Conservation (phyloP, 2,888 invertebrate genomes). For the Eugnorisma glareosa region DNA sequence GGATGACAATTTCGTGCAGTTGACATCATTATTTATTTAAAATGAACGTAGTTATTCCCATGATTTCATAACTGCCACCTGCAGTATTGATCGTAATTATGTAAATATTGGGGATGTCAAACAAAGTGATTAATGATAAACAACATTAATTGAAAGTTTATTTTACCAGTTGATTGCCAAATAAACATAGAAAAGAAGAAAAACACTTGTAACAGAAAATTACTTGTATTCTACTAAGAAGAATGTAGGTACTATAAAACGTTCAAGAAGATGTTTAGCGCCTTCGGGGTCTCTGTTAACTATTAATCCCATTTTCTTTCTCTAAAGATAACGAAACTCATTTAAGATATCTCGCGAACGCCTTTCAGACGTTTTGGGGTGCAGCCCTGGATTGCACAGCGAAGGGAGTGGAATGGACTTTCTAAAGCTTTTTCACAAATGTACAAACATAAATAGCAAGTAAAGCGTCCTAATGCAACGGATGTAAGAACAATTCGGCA, state of each 20-base stretch:
- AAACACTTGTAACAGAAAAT: not conserved
- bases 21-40: conserved; percentile 30
- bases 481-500: conserved; percentile 9
- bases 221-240: not conserved
- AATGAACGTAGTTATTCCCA: conserved; percentile 17
- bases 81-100: conserved; percentile 32
- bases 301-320: conserved; percentile 90
- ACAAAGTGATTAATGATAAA: conserved; percentile 14
- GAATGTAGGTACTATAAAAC: conserved; percentile 59
- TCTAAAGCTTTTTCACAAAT: conserved; percentile 7
- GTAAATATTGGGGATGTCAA: conserved; percentile 35
- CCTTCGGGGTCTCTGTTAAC: conserved; percentile 85
- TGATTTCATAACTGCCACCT: conserved; percentile 42
- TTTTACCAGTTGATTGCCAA: conserved; percentile 6
- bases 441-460: conserved; percentile 6
- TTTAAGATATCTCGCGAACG: conserved; percentile 89
- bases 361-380: conserved; percentile 88
- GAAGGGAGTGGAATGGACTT: conserved; percentile 68
- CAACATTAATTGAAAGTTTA: conserved; percentile 18
- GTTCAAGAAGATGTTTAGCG: conserved; percentile 79
- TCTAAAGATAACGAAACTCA: conserved; percentile 89
- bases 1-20: conserved; percentile 24
- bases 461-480: conserved; percentile 7
- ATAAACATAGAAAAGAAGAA: conserved; percentile 1
- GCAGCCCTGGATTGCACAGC: conserved; percentile 77